Evolutionary conservation across 2,888 invertebrate species (phyloP).

Genomic region (Beris morrisii): DNA sequence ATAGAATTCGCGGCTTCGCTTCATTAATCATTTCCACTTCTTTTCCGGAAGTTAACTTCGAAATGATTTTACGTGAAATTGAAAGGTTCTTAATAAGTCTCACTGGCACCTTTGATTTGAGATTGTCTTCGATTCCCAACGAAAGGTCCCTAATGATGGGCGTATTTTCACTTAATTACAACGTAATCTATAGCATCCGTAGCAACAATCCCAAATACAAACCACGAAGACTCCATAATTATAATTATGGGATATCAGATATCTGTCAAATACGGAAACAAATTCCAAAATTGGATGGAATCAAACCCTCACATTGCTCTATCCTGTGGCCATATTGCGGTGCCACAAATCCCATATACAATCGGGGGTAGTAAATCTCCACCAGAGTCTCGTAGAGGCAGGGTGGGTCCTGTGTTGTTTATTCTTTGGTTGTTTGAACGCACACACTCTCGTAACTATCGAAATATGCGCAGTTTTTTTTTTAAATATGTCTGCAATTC

Average conservation of each 20-base stretch:
- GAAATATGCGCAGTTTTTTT: not conserved
- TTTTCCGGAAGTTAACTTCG: too few relatives aligned
- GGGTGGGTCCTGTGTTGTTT: constrained; percentile 1
- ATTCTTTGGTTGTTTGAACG: constrained; percentile 2
- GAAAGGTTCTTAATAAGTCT: too few relatives aligned
- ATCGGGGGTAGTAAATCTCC: constrained; percentile 20
- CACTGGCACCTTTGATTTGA: too few relatives aligned
- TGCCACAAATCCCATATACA: constrained; percentile 25
- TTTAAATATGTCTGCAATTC: constrained; percentile 8
- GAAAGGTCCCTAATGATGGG: too few relatives aligned
- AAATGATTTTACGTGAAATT: too few relatives aligned
- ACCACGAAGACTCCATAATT: not conserved
- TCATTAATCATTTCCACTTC: too few relatives aligned
- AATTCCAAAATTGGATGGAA: constrained; percentile 14
- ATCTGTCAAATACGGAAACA: not conserved
- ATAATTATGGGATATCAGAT: constrained; percentile 20
- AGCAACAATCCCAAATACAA: too few relatives aligned
- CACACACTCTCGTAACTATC: not conserved
- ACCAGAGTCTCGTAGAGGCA: constrained; percentile 6
- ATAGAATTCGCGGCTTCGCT: too few relatives aligned
- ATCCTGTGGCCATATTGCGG: constrained; percentile 22
- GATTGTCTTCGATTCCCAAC: too few relatives aligned
- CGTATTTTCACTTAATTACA: too few relatives aligned
- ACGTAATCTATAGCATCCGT: too few relatives aligned
- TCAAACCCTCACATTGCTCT: constrained; percentile 5